Conservation (phyloP, 2,888 invertebrate genomes). For the Periphyllus acericola region DNA sequence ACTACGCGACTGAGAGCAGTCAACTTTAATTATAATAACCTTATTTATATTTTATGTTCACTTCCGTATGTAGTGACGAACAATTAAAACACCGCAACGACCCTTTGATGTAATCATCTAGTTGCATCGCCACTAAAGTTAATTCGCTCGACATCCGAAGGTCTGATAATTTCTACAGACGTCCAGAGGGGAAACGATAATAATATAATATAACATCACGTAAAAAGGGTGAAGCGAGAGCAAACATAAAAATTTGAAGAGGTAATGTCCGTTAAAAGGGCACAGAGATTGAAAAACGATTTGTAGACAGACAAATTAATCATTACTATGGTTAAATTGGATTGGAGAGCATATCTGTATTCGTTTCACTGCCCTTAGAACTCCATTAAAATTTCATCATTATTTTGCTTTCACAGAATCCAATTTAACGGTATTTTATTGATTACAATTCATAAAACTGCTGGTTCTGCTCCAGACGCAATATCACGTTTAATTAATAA, state of each 20-base stretch:
- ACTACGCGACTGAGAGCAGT: no score
- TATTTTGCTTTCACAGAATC: conserved; percentile 25
- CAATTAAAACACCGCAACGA: background rate
- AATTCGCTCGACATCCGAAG: background rate
- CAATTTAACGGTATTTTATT: conserved; percentile 38
- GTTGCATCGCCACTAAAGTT: background rate
- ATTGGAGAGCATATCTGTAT: conserved; percentile 55
- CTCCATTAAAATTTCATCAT: conserved; percentile 51
- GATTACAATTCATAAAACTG: background rate
- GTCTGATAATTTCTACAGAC: background rate
- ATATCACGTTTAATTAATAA: conserved; percentile 2
- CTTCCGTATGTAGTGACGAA: background rate
- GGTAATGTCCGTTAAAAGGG: conserved; percentile 52
- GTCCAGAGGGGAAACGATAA: background rate
- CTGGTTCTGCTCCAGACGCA: background rate
- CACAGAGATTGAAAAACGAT: conserved; percentile 50
- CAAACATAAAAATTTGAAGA: conserved; percentile 45
- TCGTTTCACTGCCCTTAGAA: conserved; percentile 17
- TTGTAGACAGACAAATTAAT: conserved; percentile 52
- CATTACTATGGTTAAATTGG: conserved; percentile 46
- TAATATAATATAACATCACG: background rate
- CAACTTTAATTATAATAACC: no score
- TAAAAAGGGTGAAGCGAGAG: conserved; percentile 1
- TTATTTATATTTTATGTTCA: no score
- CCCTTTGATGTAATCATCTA: background rate